Evolutionary conservation across 2,797 vertebrate genomes (phyloP).

Genomic region (Sebastes vulpes): DNA sequence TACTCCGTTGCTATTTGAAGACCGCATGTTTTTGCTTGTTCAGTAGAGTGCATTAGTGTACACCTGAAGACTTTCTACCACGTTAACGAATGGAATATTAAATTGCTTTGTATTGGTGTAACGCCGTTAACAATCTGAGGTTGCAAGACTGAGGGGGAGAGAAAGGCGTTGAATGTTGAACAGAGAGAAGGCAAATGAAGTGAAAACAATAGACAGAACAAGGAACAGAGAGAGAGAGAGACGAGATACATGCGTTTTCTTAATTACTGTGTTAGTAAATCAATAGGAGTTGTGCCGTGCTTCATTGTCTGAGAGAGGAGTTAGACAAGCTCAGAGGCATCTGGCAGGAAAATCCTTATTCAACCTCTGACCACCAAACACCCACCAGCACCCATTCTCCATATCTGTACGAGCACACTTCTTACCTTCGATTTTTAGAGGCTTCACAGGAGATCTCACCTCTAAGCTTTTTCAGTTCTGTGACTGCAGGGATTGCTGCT

Average conservation of each 20-base stretch:
- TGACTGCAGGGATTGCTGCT: background rate
- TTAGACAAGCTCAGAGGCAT: slow-evolving; percentile 1
- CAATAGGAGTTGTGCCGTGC: slow-evolving; percentile 58
- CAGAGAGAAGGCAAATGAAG: background rate
- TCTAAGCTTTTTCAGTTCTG: background rate
- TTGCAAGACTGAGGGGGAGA: background rate
- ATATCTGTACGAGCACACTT: background rate
- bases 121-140: background rate
- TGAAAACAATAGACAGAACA: background rate
- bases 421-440: background rate
- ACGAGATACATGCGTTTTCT: slow-evolving; percentile 44
- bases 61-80: background rate
- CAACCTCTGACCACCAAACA: background rate
- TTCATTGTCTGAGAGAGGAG: slow-evolving; percentile 57
- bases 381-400: background rate
- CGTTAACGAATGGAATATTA: too few relatives aligned
- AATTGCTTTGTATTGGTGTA: background rate
- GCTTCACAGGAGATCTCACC: background rate
- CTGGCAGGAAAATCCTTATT: background rate
- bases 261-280: slow-evolving; percentile 70
- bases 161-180: background rate
- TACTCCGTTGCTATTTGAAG: background rate
- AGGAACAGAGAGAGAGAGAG: background rate
- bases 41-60: background rate
- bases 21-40: background rate